These are phyloP conservation scores for Triplophysa dalaica DNA, from an alignment of 2,113 vertebrate genomes.

Conservation along the genomic window DNA sequence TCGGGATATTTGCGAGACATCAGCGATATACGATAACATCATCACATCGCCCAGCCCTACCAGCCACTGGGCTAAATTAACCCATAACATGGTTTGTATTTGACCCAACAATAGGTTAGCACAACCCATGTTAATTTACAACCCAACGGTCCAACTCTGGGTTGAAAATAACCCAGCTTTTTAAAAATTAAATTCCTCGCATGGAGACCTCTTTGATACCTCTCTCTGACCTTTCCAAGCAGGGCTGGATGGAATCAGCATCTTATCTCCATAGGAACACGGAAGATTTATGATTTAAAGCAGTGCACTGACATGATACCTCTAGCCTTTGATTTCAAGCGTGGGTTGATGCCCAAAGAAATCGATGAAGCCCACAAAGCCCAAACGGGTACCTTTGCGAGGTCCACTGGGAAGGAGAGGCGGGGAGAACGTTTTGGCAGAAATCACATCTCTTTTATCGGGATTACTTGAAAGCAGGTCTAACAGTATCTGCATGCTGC, in stretches of 20 bases:
- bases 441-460: conserved; percentile 73
- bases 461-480: conserved; percentile 72
- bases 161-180: too few species aligned
- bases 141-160: too few species aligned
- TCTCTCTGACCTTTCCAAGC: conserved; percentile 44
- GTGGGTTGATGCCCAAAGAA: conserved; percentile 31
- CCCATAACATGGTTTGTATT: too few species aligned
- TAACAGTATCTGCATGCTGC: conserved; percentile 76
- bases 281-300: conserved; percentile 45
- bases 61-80: too few species aligned
- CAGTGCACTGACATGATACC: conserved; percentile 56
- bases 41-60: too few species aligned
- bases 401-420: conserved; percentile 58
- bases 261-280: not conserved
- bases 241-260: not conserved
- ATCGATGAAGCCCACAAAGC: conserved; percentile 62
- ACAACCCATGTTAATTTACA: too few species aligned
- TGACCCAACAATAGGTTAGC: too few species aligned
- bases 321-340: conserved; percentile 23
- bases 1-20: too few species aligned
- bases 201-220: conserved; percentile 7
- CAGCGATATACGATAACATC: too few species aligned
- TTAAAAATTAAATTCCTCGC: not conserved
- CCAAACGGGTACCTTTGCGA: conserved; percentile 63
- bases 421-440: conserved; percentile 65